phyloP scores from a whole-genome alignment of 2,888 invertebrate species.

The Desoria tigrina region DNA sequence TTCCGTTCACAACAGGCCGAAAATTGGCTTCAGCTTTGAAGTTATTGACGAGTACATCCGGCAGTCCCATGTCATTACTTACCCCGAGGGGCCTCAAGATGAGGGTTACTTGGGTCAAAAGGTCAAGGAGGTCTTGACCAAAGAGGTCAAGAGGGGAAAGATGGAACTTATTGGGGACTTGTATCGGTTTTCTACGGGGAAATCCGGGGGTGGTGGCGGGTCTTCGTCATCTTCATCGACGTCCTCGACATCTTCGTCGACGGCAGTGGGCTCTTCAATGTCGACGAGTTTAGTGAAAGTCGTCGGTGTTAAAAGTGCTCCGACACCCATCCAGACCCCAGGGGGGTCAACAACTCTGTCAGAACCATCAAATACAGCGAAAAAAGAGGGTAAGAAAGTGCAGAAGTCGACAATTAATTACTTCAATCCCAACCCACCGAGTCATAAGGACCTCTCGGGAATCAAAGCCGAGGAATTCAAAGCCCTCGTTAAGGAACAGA shows the following conservation, averaged over 20 bases:
- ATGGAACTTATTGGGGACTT: constrained; percentile 41
- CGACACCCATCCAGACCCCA: no score
- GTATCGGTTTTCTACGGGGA: constrained; percentile 23
- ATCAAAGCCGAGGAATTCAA: constrained; percentile 33
- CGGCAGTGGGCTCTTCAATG: no score
- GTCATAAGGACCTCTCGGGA: neutral
- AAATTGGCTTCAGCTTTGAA: constrained; percentile 41
- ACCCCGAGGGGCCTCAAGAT: constrained; percentile 24
- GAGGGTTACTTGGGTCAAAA: constrained; percentile 32
- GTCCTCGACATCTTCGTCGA: neutral
- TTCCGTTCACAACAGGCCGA: constrained; percentile 29
- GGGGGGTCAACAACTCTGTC: no score
- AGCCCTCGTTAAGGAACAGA: constrained; percentile 38
- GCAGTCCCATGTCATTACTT: constrained; percentile 49
- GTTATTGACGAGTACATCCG: constrained; percentile 49
- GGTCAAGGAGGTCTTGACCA: constrained; percentile 25
- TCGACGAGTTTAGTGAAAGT: neutral
- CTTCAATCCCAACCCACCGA: no score
- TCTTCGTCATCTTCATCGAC: neutral
- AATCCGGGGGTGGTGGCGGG: constrained; percentile 2
- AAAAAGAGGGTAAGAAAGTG: no score
- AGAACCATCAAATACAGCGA: no score
- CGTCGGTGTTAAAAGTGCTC: neutral
- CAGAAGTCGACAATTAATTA: no score
- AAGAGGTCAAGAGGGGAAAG: constrained; percentile 35